Evolutionary conservation across 2,113 vertebrate genomes (phyloP).

Genomic region (Eidolon helvum): DNA sequence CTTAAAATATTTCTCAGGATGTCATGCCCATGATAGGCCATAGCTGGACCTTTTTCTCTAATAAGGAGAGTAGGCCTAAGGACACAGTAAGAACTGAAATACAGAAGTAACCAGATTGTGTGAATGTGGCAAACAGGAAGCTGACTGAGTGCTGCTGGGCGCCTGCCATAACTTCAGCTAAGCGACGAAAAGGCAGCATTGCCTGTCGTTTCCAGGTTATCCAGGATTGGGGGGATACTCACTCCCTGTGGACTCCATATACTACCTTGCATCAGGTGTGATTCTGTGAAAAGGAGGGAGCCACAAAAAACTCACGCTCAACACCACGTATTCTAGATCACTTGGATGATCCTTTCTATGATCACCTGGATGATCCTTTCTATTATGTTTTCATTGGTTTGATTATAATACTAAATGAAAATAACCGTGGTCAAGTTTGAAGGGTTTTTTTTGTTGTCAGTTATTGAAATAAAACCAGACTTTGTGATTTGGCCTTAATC

Average conservation of each 20-base stretch:
- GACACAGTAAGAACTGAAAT: neutral
- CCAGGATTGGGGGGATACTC: accelerated
- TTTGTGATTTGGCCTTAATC: neutral
- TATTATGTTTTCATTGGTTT: too few species aligned
- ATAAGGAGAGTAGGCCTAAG: neutral
- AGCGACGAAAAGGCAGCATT: accelerated
- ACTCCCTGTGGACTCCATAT: neutral
- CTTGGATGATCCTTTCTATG: accelerated
- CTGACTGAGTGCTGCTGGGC: accelerated
- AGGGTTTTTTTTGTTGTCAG: neutral
- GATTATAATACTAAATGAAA: neutral
- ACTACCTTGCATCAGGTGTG: neutral
- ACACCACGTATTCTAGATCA: accelerated
- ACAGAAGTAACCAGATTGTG: neutral
- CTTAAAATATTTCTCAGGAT: neutral
- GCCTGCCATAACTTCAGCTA: neutral
- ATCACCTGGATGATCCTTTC: accelerated
- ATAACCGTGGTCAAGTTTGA: neutral
- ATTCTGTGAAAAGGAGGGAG: neutral
- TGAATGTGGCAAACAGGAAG: neutral
- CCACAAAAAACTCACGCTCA: accelerated
- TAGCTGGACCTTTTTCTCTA: neutral
- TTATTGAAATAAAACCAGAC: neutral
- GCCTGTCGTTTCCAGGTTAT: accelerated
- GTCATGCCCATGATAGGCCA: neutral